Base-by-base conservation (phyloP, 2,888 invertebrate genomes). In the Pheosia gnoma region DNA sequence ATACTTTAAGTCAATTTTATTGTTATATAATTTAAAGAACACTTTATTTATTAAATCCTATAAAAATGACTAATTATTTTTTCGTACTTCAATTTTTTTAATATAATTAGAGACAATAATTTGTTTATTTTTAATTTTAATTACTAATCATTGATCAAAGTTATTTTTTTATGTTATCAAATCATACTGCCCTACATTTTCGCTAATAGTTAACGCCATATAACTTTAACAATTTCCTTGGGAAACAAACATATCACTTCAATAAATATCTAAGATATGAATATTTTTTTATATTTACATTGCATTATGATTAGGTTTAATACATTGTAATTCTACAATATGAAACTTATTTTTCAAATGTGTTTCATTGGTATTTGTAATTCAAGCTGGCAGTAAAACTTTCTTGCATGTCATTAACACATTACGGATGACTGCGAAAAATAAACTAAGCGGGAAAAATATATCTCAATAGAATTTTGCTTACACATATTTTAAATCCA, bases 201-300 rank as follows among this genome's bases (percentile, higher is more conserved):
- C 80, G 75, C 88, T 90, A 91, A 84, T 90, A 89, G 83, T 87
- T 90, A 91, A 92, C 91, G 83, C 83, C 86, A 86, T 68, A 39
- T 68, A 89, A 90, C 87, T 89, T 89, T 88, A 87, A 80, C 86
- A 88, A 88, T 91, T 92, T 92, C 91, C 91, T 89, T 90, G 83
- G 92, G 92, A 92, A 93, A 91, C 84, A 88, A 89, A 88, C 81
- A 79, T 90, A 91, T 93, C 90, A 91, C 90, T 88, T 91, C 78
- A 88, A 88, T 91, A 89, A 75, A 80, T 80, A 79, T 85, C 92
- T 93, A 93, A 87, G 93, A 93, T 93, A 93, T 93, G 93, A 93
- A 90, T 89, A 91, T 84, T 83, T 88, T 88, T 81, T 25, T 25
- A 25, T 89, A 91, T 89, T 83, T 90, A 89, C 88, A 90, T 75